Evolutionary conservation across 2,888 invertebrate species (phyloP), one percentile per base, ranked within the genome.

Genomic region (Caenorhabditis sp.): DNA sequence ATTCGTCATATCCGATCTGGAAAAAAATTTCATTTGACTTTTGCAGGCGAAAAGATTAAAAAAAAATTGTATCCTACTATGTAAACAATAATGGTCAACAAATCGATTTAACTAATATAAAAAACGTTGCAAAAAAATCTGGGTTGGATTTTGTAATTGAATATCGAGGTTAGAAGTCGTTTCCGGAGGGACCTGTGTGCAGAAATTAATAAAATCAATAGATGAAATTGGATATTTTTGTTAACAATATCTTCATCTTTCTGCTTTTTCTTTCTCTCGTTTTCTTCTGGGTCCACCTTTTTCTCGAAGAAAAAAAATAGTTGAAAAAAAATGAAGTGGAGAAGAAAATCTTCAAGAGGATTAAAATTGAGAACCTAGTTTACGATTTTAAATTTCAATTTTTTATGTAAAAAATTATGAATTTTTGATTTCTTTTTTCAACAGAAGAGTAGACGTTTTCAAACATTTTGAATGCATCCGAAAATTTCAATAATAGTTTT

Each of bases 1-100:
- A 62, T 70, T 75, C 43, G 79, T 70, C 81, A 81, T 81, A 54
- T 76, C 81, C 51, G 78, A 75, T 69, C 79, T 79, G 71, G 54
- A 76, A 78, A 63, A 54, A 0, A 58, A 10, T 17, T 23, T 23
- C 31, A 53, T 58, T 31, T 26, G 0, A 14, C 17, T 10, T 54
- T n/a, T n/a, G n/a, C n/a, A n/a, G n/a, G n/a, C n/a, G n/a, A 2
- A 43, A 21, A 51, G 10, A 23, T 10, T 6, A 54, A 43, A 31
- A 26, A 54, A 31, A 31, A 31, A 31, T 31, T 31, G 31, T 31
- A 31, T 50, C 19, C 50, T 4, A n/a, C 17, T 50, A 50, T 50
- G 19, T 50, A n/a, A n/a, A 50, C 50, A 14, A 19, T 14, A 50
- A 50, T 50, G 19, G 50, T 14, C 50, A 50, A 50, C n/a, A 14